Percentiles rank a stretch among this genome's conserved stretches.
Evolutionary conservation across 2,113 vertebrate genomes (phyloP).

Genomic region (Argyrosomus japonicus): DNA sequence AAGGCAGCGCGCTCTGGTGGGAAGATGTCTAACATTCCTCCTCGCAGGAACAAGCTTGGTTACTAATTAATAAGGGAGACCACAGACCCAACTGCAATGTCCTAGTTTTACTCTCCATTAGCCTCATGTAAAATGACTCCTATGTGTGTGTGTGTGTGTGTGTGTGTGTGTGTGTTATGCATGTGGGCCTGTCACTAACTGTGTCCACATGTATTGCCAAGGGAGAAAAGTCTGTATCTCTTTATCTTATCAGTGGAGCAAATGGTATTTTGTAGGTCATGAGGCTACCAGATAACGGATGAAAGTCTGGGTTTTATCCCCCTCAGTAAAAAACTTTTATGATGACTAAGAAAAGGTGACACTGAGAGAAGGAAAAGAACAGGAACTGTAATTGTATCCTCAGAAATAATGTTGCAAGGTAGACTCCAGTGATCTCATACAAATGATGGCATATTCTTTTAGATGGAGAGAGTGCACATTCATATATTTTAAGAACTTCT

Average conservation of each 20-base stretch:
- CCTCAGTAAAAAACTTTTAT: constrained; percentile 21
- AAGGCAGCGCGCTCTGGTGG: constrained; percentile 71
- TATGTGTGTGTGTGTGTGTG: too few species aligned
- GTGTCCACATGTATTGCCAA: constrained; percentile 12
- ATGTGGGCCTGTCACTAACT: constrained; percentile 29
- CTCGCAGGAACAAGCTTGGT: constrained; percentile 82
- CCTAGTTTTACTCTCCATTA: constrained; percentile 35
- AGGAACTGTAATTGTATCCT: background rate
- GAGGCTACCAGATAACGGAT: constrained; percentile 45
- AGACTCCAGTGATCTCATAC: background rate
- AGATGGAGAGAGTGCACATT: background rate
- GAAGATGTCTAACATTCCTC: constrained; percentile 81
- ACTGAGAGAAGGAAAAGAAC: background rate
- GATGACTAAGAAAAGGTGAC: background rate
- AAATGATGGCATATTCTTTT: background rate
- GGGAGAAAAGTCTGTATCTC: constrained; percentile 16
- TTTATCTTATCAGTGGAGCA: constrained; percentile 54
- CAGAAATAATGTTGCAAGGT: background rate
- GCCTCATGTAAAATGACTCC: constrained; percentile 24
- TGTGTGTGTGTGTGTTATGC: background rate
- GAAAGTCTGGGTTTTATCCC: constrained; percentile 41
- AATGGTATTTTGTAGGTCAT: constrained; percentile 57
- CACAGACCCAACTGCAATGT: constrained; percentile 55
- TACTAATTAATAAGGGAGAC: constrained; percentile 88
- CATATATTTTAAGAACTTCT: constrained; percentile 8